Base-by-base conservation (phyloP, 2,888 invertebrate genomes). In the Apamea anceps region DNA sequence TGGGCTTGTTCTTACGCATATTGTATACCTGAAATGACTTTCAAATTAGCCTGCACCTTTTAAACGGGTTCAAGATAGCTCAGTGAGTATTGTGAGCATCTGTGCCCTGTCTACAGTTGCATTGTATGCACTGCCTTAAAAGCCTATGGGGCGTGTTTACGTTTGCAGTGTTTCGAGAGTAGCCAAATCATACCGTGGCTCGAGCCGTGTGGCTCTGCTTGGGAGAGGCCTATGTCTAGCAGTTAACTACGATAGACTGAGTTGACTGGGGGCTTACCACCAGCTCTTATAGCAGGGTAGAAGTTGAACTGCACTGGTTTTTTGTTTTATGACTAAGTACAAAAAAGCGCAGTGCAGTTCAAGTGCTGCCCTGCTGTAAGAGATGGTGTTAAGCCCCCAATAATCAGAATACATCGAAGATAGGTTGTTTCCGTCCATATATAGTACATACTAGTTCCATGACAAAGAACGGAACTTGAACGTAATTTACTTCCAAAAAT, bases 31-130 rank as follows among this genome's bases (percentile, higher is more conserved):
- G 45, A 18, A 32, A 63, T 32, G 21, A 32, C 13, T 63, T 32
- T 63, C 21, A 65, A 37, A 65, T n/a, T 67, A 66, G 66, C 25
- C 42, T 66, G 42, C 67, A 67, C 15, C 45, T 67, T 67, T 67
- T 45, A n/a, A 67, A 68, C n/a, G 45, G 45, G 15, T 67, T 67
- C 45, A 67, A 67, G 67, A 66, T 66, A 66, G 25, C 13, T 68
- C 45, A 48, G 45, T 68, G 67, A n/a, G 67, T n/a, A 15, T 67
- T 67, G n/a, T 45, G n/a, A n/a, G n/a, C n/a, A 45, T 48, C 48
- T 48, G 48, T 28, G 28, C 51, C 28, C 68, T 28, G 51, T 51
- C 28, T 51, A 51, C 68, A 70, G 28, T 21, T 68, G 68, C 48
- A 28, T 4, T 62, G 28, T 62, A n/a, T 62, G 28, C 8, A 62